Conservation (phyloP, 2,113 vertebrate genomes). For the Neoarius graeffei region DNA sequence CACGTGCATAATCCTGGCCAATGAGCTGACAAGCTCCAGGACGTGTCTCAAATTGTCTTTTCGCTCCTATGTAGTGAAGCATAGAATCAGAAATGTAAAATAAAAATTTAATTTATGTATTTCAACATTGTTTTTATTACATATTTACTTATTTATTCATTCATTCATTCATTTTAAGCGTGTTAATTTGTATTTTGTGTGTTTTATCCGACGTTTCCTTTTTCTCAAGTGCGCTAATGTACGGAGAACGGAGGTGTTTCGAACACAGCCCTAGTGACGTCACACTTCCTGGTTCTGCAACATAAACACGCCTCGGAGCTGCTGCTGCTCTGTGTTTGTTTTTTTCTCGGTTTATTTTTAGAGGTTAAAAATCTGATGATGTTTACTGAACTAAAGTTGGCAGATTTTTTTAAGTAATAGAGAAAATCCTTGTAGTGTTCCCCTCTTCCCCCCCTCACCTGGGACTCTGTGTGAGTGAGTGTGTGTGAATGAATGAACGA, state of each 20-base stretch:
- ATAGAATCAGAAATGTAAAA: not conserved
- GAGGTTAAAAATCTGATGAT: no score
- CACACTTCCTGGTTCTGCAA: constrained; percentile 4
- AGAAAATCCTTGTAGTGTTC: no score
- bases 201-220: no score
- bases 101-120: no score
- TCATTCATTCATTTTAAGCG: not conserved
- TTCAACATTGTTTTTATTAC: no score
- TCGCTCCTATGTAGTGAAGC: not conserved
- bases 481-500: no score
- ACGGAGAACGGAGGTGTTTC: not conserved
- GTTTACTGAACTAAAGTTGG: no score
- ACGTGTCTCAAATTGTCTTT: not conserved
- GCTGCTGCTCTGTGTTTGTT: not conserved
- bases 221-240: no score
- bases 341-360: not conserved
- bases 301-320: no score
- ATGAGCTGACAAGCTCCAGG: not conserved
- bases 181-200: not conserved
- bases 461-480: no score
- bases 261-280: not conserved
- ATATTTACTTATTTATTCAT: not conserved
- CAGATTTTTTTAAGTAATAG: no score
- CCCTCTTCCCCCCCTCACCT: no score
- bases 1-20: not conserved